Conservation (phyloP, 2,797 vertebrate species). For the Silurus aristotelis region DNA sequence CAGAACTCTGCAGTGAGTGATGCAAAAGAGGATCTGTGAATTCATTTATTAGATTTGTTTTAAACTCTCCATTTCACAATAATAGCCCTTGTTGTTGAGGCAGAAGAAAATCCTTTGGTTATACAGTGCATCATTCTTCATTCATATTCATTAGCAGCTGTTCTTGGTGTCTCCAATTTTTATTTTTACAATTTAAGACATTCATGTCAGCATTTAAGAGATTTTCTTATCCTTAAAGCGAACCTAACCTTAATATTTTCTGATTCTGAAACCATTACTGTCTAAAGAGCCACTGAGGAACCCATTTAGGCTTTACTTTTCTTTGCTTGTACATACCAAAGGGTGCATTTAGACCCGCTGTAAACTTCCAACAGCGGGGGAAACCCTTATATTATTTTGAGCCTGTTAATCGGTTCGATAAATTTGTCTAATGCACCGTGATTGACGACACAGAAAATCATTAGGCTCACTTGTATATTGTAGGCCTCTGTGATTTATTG, state of each 20-base stretch:
- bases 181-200: neutral
- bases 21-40: neutral
- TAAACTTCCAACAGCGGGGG: neutral
- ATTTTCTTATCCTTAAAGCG: neutral
- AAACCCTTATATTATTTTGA: neutral
- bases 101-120: no score
- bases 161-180: neutral
- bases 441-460: neutral
- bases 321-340: neutral
- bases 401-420: neutral
- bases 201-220: neutral
- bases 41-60: neutral
- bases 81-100: neutral
- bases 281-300: neutral
- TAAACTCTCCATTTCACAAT: neutral
- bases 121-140: neutral
- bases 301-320: neutral
- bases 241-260: neutral
- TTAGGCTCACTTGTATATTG: neutral
- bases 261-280: neutral
- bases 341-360: neutral
- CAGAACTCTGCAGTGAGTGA: neutral
- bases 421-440: neutral
- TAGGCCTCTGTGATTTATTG: neutral
- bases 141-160: neutral